Percentiles rank a stretch among this genome's conserved stretches.
phyloP scores from a whole-genome alignment of 2,797 vertebrate species.

The Ammospiza maritima region DNA sequence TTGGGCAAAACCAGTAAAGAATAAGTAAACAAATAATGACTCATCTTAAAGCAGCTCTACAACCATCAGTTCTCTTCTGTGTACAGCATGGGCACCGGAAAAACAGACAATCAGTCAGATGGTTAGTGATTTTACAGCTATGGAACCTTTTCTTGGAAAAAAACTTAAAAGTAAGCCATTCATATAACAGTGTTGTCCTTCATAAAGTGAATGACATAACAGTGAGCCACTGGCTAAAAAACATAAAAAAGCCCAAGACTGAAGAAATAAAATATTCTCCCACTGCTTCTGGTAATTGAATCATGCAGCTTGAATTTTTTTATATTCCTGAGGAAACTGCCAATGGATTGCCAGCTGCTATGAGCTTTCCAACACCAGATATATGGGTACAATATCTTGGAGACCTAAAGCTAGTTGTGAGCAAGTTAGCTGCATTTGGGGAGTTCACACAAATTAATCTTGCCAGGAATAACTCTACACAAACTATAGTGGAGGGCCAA shows the following conservation, averaged over 20 bases:
- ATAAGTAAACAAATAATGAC: not conserved
- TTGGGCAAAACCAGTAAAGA: not conserved
- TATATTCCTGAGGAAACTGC: not conserved
- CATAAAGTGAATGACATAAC: not conserved
- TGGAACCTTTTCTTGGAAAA: not conserved
- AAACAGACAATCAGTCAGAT: not conserved
- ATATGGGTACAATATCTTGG: conserved; percentile 21
- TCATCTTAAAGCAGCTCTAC: conserved; percentile 12
- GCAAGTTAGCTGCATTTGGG: not conserved
- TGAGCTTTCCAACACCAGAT: conserved; percentile 2
- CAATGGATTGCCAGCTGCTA: not conserved
- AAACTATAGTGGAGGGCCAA: not conserved
- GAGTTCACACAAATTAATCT: conserved; percentile 8
- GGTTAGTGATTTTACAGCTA: not conserved
- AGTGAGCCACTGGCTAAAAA: not conserved
- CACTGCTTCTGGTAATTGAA: conserved; percentile 32
- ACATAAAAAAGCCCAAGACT: not conserved
- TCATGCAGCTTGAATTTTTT: conserved; percentile 26
- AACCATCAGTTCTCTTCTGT: not conserved
- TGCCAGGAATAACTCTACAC: not conserved
- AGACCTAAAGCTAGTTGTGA: not conserved
- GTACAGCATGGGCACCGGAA: not conserved
- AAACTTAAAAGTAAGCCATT: not conserved
- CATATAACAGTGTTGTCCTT: not conserved
- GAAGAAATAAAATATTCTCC: conserved; percentile 48